Evolutionary conservation across 1,140 invertebrate genomes (phyloP), one percentile per base, ranked within the genome.

Genomic region (Drosophila yakuba): DNA sequence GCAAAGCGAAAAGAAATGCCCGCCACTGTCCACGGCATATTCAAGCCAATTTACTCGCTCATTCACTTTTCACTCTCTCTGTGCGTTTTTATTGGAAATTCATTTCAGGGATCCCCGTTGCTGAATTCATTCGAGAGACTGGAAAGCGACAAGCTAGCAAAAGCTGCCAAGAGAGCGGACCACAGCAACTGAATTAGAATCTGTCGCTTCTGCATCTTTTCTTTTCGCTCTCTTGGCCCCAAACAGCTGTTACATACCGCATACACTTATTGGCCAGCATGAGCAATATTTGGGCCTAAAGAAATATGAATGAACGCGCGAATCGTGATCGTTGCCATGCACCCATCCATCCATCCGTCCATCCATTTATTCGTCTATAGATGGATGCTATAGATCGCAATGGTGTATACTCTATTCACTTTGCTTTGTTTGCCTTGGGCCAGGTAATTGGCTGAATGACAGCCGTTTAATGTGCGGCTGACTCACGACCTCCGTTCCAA

Each of bases 1-100:
- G 85, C 80, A 74, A 84, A 78, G 56, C 84, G 84, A 89, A 89
- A 89, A 89, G 84, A 89, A 89, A 74, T 64, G 51, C 28, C 67
- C 67, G 57, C 61, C 43, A 54, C 17, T 38, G 59, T 23, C 38
- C 20, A 73, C 36, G 38, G 25, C 57, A 61, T 48, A 78, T 77
- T 62, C 54, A 77, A 78, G 75, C 74, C 55, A 78, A 78, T 78
- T 77, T 58, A 17, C 61, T 39, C 28, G 43, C 71, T 72, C 59
- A 20, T 20, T 7, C 20, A n/a, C 7, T 4, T 6, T n/a, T 14
- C 10, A 25, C 39, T 48, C 38, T 28, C 20, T 11, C 14, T 11
- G 17, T 17, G 43, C 2, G 8, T 20, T 20, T 20, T 45, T 10
- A 4, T 11, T 5, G 32, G 32, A n/a, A 41, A 59, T 28, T 50